Evolutionary conservation across 2,797 vertebrate genomes (phyloP), one percentile per base, ranked within the genome.

Genomic region (Gymnocypris eckloni): DNA sequence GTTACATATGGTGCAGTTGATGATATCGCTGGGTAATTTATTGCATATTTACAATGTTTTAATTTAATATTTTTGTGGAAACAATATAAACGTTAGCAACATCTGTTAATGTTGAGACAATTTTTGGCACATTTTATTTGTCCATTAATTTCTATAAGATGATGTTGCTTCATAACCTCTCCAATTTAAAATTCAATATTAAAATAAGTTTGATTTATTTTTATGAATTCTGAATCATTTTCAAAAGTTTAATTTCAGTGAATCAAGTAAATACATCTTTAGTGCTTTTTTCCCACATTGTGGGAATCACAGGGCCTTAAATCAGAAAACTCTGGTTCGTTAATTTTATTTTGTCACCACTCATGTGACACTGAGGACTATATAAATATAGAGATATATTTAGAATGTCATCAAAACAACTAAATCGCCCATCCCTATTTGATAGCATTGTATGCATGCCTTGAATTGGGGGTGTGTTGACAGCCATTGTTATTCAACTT

Each of bases 381-480:
- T 56, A 52, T 20, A 56, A n/a, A 54, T 15, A 16, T 61, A 59
- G 20, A 66, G 8, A 10, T 1, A 16, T 28, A 52, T 39, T 69
- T 69, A 0, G 0, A 39, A 50, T n/a, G 15, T 25, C 10, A 33
- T 77, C 4, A 52, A 5, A 22, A 76, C 12, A 20, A 9, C 7
- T n/a, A 37, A 25, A 28, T 71, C 50, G 18, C 50, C 48, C 28
- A 71, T 18, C 80, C 66, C 33, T 81, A 6, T 71, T 25, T 20
- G 7, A 25, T 71, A 5, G 4, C 80, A 56, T 28, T 72, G 80
- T 20, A 6, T 43, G 33, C 22, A 81, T 70, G 25, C 54, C 18
- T 83, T 59, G 8, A 64, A 48, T 15, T 73, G 16, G 13, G 81
- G 81, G 81, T n/a, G 81, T 81, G 79, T 73, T 82, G 16, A 22